These are phyloP conservation scores for Cabera pusaria DNA, from an alignment of 2,888 invertebrate species.

Conservation along the genomic window DNA sequence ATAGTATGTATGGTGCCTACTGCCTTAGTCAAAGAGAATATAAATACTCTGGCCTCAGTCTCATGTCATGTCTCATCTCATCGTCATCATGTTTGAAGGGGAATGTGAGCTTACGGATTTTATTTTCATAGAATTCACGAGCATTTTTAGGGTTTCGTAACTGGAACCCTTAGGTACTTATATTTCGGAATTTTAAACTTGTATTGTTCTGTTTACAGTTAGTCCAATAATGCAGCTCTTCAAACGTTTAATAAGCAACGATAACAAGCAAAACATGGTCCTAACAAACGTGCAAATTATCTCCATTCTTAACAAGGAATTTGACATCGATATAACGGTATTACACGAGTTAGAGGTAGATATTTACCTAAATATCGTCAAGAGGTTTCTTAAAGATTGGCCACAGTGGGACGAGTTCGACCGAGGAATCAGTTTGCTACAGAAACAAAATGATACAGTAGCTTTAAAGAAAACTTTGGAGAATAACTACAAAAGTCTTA, in stretches of 20 bases:
- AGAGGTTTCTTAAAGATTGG: conserved; percentile 68
- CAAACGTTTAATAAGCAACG: conserved; percentile 51
- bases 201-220: too few species aligned
- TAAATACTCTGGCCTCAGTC: too few species aligned
- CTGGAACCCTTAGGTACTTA: too few species aligned
- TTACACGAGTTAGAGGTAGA: conserved; percentile 57
- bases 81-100: too few species aligned
- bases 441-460: conserved; percentile 31
- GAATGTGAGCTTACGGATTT: too few species aligned
- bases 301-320: conserved; percentile 57
- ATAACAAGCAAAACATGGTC: conserved; percentile 56
- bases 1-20: too few species aligned
- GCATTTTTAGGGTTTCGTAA: too few species aligned
- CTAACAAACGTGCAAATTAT: conserved; percentile 62
- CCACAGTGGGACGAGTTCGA: conserved; percentile 68
- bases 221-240: conserved; percentile 61
- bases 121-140: too few species aligned
- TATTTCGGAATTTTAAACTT: too few species aligned
- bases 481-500: conserved; percentile 51
- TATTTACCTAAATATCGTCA: conserved; percentile 60
- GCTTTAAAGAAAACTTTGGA: conserved; percentile 44
- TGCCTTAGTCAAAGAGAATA: too few species aligned
- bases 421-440: conserved; percentile 40
- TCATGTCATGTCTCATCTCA: too few species aligned
- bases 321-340: conserved; percentile 42